phyloP scores from a whole-genome alignment of 2,888 invertebrate species.

The Eilema griseolum region DNA sequence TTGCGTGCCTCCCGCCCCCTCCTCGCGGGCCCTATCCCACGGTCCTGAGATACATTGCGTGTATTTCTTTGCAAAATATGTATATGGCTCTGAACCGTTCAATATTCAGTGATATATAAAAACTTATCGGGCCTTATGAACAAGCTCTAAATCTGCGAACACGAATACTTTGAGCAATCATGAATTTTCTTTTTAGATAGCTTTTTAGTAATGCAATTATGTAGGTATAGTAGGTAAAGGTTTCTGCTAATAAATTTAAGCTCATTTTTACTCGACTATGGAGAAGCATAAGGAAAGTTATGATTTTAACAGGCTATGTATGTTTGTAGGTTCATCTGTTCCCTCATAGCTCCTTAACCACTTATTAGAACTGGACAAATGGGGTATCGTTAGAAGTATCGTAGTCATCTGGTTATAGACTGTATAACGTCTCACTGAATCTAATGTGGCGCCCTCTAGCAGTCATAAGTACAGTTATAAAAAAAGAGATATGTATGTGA shows the following conservation, averaged over 20 bases:
- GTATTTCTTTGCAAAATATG: slow-evolving; percentile 70
- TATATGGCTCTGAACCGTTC: slow-evolving; percentile 61
- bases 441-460: too few species aligned
- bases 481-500: too few species aligned
- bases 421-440: too few species aligned
- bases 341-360: too few species aligned
- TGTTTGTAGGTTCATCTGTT: too few species aligned
- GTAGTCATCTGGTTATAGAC: too few species aligned
- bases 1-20: slow-evolving; percentile 24
- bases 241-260: background rate
- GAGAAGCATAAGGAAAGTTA: too few species aligned
- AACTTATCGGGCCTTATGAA: slow-evolving; percentile 72
- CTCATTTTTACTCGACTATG: too few species aligned
- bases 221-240: background rate
- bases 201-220: slow-evolving; percentile 2
- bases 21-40: slow-evolving; percentile 38
- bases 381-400: too few species aligned
- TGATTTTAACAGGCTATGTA: too few species aligned
- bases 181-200: slow-evolving; percentile 10
- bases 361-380: too few species aligned
- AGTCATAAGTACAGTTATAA: too few species aligned
- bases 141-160: slow-evolving; percentile 60
- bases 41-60: slow-evolving; percentile 42
- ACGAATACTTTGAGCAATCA: slow-evolving; percentile 18
- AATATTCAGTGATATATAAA: slow-evolving; percentile 80